phyloP scores from a whole-genome alignment of 1,140 invertebrate species.

The Drosophila kohkoa region DNA sequence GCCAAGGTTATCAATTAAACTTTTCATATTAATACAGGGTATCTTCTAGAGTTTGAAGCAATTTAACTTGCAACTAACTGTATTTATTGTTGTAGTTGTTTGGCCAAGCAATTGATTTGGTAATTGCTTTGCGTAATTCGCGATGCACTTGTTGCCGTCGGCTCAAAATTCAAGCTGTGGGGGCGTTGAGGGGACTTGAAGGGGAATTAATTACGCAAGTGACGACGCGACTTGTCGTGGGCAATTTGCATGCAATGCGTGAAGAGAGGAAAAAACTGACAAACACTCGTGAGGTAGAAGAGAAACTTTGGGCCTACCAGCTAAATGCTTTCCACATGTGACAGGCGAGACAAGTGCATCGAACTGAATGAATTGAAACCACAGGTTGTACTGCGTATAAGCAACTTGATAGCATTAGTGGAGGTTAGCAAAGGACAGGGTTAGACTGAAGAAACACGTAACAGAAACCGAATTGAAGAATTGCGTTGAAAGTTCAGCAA shows the following conservation, averaged over 20 bases:
- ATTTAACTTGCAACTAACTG: not conserved
- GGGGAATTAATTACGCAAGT: slow-evolving; percentile 50
- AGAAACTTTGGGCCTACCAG: slow-evolving; percentile 27
- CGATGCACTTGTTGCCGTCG: slow-evolving; percentile 42
- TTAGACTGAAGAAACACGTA: slow-evolving; percentile 2
- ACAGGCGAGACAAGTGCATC: slow-evolving; percentile 43
- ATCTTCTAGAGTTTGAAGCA: not conserved
- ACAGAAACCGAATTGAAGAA: slow-evolving; percentile 2
- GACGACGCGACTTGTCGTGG: slow-evolving; percentile 6
- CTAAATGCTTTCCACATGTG: slow-evolving; percentile 49
- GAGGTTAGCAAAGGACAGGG: not conserved
- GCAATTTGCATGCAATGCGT: slow-evolving; percentile 51
- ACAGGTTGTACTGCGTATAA: slow-evolving; percentile 35
- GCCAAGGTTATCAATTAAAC: no score
- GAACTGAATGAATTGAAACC: slow-evolving; percentile 7
- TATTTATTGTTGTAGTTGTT: slow-evolving; percentile 10
- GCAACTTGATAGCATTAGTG: slow-evolving; percentile 5
- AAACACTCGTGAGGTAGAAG: slow-evolving; percentile 6
- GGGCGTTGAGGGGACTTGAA: not conserved
- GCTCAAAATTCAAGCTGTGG: slow-evolving; percentile 7
- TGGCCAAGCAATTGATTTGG: slow-evolving; percentile 43
- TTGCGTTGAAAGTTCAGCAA: slow-evolving; percentile 13
- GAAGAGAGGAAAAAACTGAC: not conserved
- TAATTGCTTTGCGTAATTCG: slow-evolving; percentile 55
- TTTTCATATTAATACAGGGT: slow-evolving; percentile 2